Evolutionary conservation across 2,113 vertebrate genomes (phyloP).

Genomic region (Pseudopipra pipra): DNA sequence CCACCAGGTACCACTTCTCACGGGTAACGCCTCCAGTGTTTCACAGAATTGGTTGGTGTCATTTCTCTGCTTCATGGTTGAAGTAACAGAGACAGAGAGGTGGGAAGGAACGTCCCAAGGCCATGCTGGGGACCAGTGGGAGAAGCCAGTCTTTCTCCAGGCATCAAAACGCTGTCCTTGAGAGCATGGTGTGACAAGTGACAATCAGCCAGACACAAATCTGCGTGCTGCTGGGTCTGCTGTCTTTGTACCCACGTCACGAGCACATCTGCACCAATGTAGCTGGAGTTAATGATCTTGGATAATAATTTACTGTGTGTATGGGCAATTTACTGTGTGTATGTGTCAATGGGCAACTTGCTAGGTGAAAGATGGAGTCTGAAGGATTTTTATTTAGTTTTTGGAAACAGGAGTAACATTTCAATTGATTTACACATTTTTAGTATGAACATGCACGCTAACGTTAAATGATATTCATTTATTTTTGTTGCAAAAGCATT

Average conservation of each 20-base stretch:
- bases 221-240: not conserved
- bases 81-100: not conserved
- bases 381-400: not conserved
- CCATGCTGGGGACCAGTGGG: accelerated
- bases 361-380: not conserved
- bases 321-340: not conserved
- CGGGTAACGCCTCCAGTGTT: accelerated
- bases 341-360: not conserved
- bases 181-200: not conserved
- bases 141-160: not conserved
- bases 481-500: not conserved
- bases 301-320: not conserved
- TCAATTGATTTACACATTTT: not conserved
- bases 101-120: not conserved
- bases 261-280: accelerated
- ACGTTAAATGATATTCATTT: not conserved
- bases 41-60: not conserved
- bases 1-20: not conserved
- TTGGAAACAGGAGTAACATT: not conserved
- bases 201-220: not conserved
- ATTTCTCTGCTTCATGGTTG: not conserved
- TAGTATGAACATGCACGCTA: not conserved
- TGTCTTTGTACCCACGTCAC: accelerated
- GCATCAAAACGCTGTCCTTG: accelerated
- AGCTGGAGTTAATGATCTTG: not conserved